A percentile compares a stretch with the other conserved stretches of the same genome.
These are phyloP conservation scores for Tragelaphus scriptus DNA, from an alignment of 2,113 vertebrate genomes.

Conservation along the genomic window DNA sequence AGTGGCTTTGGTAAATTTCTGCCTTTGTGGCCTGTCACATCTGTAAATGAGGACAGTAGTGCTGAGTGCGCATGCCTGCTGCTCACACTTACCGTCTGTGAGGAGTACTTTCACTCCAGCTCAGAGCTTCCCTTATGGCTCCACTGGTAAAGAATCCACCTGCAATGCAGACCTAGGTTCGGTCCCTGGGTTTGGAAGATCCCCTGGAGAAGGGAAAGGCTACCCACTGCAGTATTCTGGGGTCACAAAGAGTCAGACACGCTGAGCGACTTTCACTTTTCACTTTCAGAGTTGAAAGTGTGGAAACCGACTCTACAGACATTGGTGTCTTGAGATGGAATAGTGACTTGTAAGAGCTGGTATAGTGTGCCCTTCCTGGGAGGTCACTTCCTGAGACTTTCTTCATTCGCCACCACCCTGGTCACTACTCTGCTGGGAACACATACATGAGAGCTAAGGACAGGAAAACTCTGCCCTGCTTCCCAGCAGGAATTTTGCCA, in stretches of 20 bases:
- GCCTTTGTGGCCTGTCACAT: not conserved
- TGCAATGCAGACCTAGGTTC: not conserved
- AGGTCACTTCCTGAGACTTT: not conserved
- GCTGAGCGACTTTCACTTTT: not conserved
- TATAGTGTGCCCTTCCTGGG: not conserved
- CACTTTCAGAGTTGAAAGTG: not conserved
- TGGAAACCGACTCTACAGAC: not conserved
- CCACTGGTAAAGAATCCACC: not conserved
- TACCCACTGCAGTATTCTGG: not conserved
- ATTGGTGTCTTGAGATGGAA: not conserved
- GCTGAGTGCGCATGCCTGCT: not conserved
- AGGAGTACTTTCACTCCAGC: not conserved
- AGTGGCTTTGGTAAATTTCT: not conserved
- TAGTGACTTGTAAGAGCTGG: not conserved
- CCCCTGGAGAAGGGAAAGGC: not conserved
- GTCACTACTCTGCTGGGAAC: not conserved
- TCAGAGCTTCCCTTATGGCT: not conserved
- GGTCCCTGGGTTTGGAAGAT: not conserved
- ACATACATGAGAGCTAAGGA: not conserved
- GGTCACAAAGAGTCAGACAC: not conserved
- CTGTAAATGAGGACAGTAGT: not conserved
- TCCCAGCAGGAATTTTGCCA: not conserved
- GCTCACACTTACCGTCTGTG: not conserved
- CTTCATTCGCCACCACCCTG: not conserved
- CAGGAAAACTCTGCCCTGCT: not conserved